phyloP scores from a whole-genome alignment of 2,113 vertebrate genomes.

The Ceyx melanurus region DNA sequence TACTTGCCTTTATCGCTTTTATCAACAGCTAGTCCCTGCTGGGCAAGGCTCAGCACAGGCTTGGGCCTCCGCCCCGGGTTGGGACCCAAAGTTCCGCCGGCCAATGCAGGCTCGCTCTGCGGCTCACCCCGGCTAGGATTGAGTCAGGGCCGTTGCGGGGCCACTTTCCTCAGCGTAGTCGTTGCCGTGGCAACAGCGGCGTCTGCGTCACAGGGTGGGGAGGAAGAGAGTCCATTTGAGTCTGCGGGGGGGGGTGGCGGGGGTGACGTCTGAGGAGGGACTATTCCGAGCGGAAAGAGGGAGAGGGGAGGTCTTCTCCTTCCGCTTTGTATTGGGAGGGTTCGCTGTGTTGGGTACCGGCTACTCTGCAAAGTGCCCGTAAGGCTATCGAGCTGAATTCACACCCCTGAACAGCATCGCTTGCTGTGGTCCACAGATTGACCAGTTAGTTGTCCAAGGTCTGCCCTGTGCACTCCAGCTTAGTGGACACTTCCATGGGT shows the following conservation, averaged over 20 bases:
- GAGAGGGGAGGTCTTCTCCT: no score
- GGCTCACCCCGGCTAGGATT: neutral
- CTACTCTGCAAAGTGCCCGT: accelerated
- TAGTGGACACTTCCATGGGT: accelerated
- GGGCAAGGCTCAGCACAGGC: no score
- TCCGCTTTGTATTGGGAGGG: no score
- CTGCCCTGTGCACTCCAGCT: no score
- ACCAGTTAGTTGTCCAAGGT: neutral
- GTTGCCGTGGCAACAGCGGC: neutral
- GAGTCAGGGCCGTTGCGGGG: neutral
- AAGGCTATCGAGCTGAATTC: neutral
- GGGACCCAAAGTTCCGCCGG: accelerated
- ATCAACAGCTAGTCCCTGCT: accelerated
- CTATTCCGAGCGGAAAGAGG: neutral
- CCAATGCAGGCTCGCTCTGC: accelerated
- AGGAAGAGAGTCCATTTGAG: neutral
- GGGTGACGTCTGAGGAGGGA: no score
- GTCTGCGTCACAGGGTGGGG: neutral
- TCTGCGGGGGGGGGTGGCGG: no score
- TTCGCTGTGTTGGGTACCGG: no score
- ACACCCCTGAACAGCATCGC: neutral
- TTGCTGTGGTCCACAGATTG: no score
- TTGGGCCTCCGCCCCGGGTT: neutral
- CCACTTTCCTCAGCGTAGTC: neutral
- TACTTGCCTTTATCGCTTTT: neutral